phyloP scores from a whole-genome alignment of 2,113 vertebrate genomes.

The Spea bombifrons region DNA sequence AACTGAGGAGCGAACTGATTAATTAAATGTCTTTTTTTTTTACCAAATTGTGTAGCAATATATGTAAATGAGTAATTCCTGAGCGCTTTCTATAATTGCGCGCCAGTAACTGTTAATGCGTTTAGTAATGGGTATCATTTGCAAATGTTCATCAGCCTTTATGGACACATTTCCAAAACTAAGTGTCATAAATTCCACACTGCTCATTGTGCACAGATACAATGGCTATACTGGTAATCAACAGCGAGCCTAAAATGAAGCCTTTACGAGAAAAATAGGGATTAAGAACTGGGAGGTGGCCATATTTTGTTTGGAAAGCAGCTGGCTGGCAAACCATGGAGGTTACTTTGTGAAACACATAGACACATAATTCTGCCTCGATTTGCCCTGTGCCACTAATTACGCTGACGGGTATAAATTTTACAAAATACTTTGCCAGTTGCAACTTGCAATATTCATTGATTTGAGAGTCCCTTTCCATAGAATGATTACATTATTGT shows the following conservation, averaged over 20 bases:
- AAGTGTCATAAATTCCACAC: not conserved
- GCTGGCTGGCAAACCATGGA: not conserved
- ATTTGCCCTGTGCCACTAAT: constrained; percentile 15
- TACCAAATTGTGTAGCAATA: not conserved
- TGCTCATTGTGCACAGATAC: not conserved
- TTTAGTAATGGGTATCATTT: constrained; percentile 22
- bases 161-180: constrained; percentile 16
- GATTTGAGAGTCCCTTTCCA: too few relatives aligned
- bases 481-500: too few relatives aligned
- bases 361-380: constrained; percentile 4
- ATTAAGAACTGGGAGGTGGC: not conserved
- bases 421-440: not conserved
- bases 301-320: not conserved
- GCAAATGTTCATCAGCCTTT: constrained; percentile 12
- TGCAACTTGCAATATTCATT: too few relatives aligned
- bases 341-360: constrained; percentile 11
- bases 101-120: constrained; percentile 1
- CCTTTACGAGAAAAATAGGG: not conserved
- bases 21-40: not conserved
- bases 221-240: constrained; percentile 11
- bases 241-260: not conserved
- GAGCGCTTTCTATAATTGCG: constrained; percentile 8
- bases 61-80: constrained; percentile 12
- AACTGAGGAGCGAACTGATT: too few relatives aligned
- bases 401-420: constrained; percentile 8